Evolutionary conservation across 2,888 invertebrate species (phyloP).

Genomic region (Asteroscopus sphinx): DNA sequence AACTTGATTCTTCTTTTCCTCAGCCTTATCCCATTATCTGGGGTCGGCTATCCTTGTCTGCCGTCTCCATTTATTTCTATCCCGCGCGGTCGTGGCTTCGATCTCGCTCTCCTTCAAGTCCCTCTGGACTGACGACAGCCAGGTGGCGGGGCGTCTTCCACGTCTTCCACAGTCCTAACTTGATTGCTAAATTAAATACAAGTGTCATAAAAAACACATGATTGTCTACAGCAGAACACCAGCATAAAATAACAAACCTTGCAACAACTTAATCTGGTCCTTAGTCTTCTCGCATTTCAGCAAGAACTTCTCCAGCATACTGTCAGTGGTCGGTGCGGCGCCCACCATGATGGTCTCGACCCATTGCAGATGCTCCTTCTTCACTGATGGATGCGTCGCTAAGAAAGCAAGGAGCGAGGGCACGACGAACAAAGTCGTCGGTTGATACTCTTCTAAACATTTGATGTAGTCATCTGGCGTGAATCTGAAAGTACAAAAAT

Average conservation of each 20-base stretch:
- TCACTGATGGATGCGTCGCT: constrained; percentile 92
- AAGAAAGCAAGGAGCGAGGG: constrained; percentile 94
- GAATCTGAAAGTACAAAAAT: constrained; percentile 83
- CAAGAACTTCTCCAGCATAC: constrained; percentile 91
- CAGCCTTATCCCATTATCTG: too few relatives aligned
- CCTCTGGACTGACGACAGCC: too few relatives aligned
- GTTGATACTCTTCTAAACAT: constrained; percentile 90
- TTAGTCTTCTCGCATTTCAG: constrained; percentile 88
- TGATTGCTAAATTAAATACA: too few relatives aligned
- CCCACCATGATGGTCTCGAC: constrained; percentile 92
- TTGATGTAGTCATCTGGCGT: constrained; percentile 93
- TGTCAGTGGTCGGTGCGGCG: constrained; percentile 93
- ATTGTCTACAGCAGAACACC: not conserved
- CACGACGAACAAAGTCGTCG: constrained; percentile 92
- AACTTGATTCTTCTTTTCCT: too few relatives aligned
- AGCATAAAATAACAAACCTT: constrained; percentile 71
- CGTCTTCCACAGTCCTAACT: too few relatives aligned
- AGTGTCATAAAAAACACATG: too few relatives aligned
- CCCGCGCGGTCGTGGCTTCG: too few relatives aligned
- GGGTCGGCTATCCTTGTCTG: too few relatives aligned
- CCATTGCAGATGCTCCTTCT: constrained; percentile 91
- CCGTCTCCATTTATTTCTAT: too few relatives aligned
- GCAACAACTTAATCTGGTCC: constrained; percentile 83
- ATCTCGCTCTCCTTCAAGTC: too few relatives aligned
- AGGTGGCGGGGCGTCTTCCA: too few relatives aligned